A percentile compares a stretch with the other conserved stretches of the same genome.
These are phyloP conservation scores for Papilio helenus DNA, from an alignment of 1,140 invertebrate species.

Conservation along the genomic window DNA sequence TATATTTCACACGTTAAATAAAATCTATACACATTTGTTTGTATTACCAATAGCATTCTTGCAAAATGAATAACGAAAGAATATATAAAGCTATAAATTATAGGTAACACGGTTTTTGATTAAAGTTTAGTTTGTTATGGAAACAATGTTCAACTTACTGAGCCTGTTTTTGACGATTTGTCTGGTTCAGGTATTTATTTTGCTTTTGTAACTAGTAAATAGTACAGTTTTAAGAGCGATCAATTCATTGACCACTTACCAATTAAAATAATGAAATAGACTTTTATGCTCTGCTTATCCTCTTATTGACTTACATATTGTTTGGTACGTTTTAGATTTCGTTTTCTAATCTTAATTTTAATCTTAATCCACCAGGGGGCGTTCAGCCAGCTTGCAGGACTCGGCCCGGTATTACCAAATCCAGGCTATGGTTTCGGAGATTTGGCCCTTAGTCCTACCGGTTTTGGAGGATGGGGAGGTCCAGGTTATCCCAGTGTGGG, in stretches of 20 bases:
- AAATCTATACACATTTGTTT: neutral
- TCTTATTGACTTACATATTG: no score
- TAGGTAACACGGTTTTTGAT: neutral
- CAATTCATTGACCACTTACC: no score
- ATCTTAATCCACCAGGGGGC: constrained; percentile 8
- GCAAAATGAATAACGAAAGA: constrained; percentile 29
- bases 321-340: neutral
- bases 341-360: neutral
- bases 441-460: neutral
- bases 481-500: neutral
- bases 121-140: neutral
- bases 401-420: neutral
- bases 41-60: constrained; percentile 7
- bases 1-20: constrained; percentile 20
- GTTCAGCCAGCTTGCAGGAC: neutral
- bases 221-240: no score
- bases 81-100: constrained; percentile 25
- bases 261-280: no score
- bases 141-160: constrained; percentile 18
- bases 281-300: no score
- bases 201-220: neutral
- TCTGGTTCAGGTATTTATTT: constrained; percentile 30
- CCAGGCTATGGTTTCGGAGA: constrained; percentile 15
- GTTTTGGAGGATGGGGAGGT: constrained; percentile 9
- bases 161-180: neutral